phyloP scores from a whole-genome alignment of 2,113 vertebrate species.

The Engystomops pustulosus region DNA sequence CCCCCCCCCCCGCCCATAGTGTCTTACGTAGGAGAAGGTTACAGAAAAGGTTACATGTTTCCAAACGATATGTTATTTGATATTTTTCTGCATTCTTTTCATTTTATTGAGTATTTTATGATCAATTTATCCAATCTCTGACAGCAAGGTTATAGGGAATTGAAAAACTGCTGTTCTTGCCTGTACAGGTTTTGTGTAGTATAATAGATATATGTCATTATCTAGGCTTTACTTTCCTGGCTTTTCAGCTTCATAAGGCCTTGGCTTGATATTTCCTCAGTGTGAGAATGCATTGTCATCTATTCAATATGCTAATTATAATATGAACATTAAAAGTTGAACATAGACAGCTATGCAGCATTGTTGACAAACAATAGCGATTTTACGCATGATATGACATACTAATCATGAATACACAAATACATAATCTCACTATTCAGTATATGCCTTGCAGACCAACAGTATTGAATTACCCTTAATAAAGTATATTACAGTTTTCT shows the following conservation, averaged over 20 bases:
- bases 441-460: no score
- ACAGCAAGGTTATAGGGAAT: neutral
- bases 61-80: neutral
- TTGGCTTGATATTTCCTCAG: neutral
- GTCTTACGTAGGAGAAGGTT: no score
- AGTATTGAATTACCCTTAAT: no score
- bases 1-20: no score
- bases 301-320: constrained; percentile 7
- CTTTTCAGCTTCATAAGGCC: constrained; percentile 1
- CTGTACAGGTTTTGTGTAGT: neutral
- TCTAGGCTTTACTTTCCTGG: neutral
- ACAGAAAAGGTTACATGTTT: neutral
- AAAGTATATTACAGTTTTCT: no score
- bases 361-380: neutral
- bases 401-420: neutral
- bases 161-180: neutral
- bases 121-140: neutral
- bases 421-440: no score
- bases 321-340: neutral
- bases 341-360: neutral
- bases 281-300: neutral
- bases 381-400: neutral
- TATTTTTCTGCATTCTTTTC: no score
- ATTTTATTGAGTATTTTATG: no score
- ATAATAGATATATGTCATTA: neutral